phyloP scores from a whole-genome alignment of 2,888 invertebrate species.

The Eupeodes latifasciatus region DNA sequence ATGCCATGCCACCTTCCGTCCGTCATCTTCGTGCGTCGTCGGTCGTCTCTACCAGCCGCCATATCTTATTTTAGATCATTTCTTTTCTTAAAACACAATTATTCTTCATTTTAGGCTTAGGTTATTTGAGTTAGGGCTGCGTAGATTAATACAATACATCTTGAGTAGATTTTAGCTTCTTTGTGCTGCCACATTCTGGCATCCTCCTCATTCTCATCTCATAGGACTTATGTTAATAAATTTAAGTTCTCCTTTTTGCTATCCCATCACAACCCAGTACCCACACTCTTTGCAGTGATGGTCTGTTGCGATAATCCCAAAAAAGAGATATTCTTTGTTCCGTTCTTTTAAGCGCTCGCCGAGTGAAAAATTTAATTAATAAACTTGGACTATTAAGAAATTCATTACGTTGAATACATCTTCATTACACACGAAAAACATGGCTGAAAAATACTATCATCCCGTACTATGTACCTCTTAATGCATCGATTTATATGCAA shows the following conservation, averaged over 20 bases:
- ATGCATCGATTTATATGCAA: slow-evolving; percentile 76
- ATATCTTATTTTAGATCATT: slow-evolving; percentile 42
- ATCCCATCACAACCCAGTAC: neutral
- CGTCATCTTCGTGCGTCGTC: too few relatives aligned
- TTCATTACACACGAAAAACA: slow-evolving; percentile 73
- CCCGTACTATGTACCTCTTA: slow-evolving; percentile 54
- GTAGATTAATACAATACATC: slow-evolving; percentile 44
- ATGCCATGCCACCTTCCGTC: too few relatives aligned
- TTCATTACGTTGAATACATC: slow-evolving; percentile 74
- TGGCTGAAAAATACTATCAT: slow-evolving; percentile 62
- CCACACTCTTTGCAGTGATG: slow-evolving; percentile 11
- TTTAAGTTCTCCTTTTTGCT: slow-evolving; percentile 45
- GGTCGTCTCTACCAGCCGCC: neutral
- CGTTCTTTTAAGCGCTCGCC: slow-evolving; percentile 40
- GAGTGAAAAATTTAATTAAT: slow-evolving; percentile 69
- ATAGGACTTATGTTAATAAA: slow-evolving; percentile 42
- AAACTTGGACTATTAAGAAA: slow-evolving; percentile 74
- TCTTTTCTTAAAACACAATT: slow-evolving; percentile 41
- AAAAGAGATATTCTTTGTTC: slow-evolving; percentile 29
- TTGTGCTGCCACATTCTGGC: neutral
- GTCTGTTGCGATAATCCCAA: slow-evolving; percentile 33
- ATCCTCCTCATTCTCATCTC: slow-evolving; percentile 19
- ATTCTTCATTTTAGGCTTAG: slow-evolving; percentile 42
- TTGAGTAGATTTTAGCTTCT: slow-evolving; percentile 16
- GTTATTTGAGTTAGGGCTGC: slow-evolving; percentile 41